Evolutionary conservation across 2,797 vertebrate genomes (phyloP), one percentile per base, ranked within the genome.

Genomic region (Xiphorhynchus erythropygius): DNA sequence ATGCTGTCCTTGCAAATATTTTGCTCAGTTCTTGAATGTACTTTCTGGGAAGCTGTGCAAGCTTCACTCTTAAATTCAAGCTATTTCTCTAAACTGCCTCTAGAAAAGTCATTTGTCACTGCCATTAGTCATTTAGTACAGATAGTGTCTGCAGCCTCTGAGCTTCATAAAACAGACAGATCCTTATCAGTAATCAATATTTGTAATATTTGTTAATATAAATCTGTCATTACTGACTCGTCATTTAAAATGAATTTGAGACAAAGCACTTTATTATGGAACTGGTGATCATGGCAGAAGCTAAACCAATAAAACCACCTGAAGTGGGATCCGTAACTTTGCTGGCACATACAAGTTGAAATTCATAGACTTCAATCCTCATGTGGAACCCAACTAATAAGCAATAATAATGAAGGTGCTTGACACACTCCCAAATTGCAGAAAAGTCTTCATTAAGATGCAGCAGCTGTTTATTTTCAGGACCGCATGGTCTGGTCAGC

Each of bases 151-250:
- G 67, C 64, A 84, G 84, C 49, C 63, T 64, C 79, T 64, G 87
- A 90, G 76, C 70, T 64, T 84, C 90, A 77, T 82, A n/a, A 87
- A 94, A 32, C 47, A 75, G 86, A 44, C 59, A 74, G 60, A 81
- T 84, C 50, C 60, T 91, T 85, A 95, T 89, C 90, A 91, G 44
- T 42, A 90, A 94, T 94, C 95, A 68, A 94, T 97, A 95, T 32
- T 32, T 90, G 68, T 76, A 92, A 87, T 93, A 94, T 94, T 93
- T 95, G 44, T 89, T 94, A 84, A 79, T 87, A 93, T 86, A 76
- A 92, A 89, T 86, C 89, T 95, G 81, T 78, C 83, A 59, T 73
- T 88, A 77, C 56, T 76, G 90, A 65, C 70, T 70, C 63, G 18
- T 86, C 2, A 2, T 80, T 78, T 71, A 56, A 84, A 94, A 93